These are phyloP conservation scores for Toxotes lorentzi DNA, from an alignment of 2,797 vertebrate genomes.

Conservation along the genomic window DNA sequence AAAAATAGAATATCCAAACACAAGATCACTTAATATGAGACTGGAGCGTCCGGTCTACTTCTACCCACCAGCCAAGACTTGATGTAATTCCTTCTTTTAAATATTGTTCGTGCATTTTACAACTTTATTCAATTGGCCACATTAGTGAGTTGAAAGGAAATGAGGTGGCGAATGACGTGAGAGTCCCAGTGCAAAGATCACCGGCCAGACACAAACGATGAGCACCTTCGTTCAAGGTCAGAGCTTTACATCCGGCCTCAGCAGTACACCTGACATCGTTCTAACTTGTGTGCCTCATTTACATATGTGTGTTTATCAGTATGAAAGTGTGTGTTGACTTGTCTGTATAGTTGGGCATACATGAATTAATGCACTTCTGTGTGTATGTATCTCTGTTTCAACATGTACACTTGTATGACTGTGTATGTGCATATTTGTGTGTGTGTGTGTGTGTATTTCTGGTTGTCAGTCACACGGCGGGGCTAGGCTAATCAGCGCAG, in stretches of 20 bases:
- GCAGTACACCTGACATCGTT: not conserved
- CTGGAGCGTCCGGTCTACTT: too few species aligned
- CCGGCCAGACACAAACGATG: too few species aligned
- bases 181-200: too few species aligned
- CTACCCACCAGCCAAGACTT: too few species aligned
- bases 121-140: too few species aligned
- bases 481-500: conserved; percentile 79
- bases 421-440: conserved; percentile 16
- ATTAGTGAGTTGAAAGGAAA: not conserved
- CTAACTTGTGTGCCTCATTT: conserved; percentile 21
- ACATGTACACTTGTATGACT: not conserved
- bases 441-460: conserved; percentile 32
- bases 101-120: too few species aligned
- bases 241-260: too few species aligned
- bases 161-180: not conserved
- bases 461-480: conserved; percentile 75
- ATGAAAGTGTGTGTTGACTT: conserved; percentile 8
- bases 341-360: conserved; percentile 10
- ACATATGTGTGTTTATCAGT: not conserved
- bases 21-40: too few species aligned
- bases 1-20: too few species aligned
- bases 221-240: too few species aligned
- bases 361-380: conserved; percentile 28
- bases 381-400: conserved; percentile 5
- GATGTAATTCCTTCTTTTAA: too few species aligned